phyloP scores from a whole-genome alignment of 2,888 invertebrate genomes.

The Allophyes oxyacanthae region DNA sequence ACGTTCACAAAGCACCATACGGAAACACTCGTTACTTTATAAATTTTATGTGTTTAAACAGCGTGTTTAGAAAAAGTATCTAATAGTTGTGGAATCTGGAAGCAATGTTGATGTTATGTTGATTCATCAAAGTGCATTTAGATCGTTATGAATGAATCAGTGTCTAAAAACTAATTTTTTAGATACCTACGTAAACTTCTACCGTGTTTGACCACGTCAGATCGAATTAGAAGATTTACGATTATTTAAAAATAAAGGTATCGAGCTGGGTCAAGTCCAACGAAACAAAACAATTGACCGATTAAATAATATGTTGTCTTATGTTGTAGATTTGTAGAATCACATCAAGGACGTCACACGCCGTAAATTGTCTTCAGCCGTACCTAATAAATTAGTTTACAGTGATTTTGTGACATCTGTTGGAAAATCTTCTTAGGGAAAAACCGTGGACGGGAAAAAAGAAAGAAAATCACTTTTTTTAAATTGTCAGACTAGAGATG shows the following conservation, averaged over 20 bases:
- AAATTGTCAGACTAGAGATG: no score
- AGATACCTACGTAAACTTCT: constrained; percentile 20
- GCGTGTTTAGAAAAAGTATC: constrained; percentile 19
- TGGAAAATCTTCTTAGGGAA: no score
- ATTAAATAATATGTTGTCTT: constrained; percentile 23
- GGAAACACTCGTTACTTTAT: constrained; percentile 4
- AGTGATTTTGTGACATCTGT: no score
- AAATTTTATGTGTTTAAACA: no score
- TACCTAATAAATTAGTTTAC: no score
- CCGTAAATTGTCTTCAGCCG: neutral
- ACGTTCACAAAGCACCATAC: neutral
- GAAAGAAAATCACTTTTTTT: no score
- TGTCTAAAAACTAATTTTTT: constrained; percentile 31
- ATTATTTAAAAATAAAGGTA: constrained; percentile 62
- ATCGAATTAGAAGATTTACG: constrained; percentile 52
- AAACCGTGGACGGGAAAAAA: no score
- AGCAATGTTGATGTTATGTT: constrained; percentile 9
- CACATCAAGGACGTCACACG: constrained; percentile 2
- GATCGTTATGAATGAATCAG: constrained; percentile 36
- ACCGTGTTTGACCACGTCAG: constrained; percentile 24
- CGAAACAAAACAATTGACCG: constrained; percentile 32
- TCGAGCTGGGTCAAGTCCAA: constrained; percentile 63
- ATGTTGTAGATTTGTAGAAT: constrained; percentile 1
- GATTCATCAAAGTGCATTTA: constrained; percentile 20
- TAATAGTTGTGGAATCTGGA: constrained; percentile 25